These are phyloP conservation scores for Cygnus atratus DNA, from an alignment of 2,113 vertebrate genomes.

Conservation along the genomic window DNA sequence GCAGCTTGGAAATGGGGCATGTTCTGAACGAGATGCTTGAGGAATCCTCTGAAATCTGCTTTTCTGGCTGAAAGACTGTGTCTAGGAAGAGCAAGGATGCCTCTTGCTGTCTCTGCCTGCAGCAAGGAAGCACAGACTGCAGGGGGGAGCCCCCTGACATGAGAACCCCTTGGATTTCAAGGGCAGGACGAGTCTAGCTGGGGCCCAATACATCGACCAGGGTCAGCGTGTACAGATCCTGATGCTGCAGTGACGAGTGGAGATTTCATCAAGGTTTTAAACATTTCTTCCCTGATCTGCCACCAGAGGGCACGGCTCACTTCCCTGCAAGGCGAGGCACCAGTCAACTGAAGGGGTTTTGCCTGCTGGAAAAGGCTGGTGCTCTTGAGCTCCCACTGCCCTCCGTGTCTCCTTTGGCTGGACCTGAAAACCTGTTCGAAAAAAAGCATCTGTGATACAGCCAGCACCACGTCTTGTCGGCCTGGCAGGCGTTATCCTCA, in stretches of 20 bases:
- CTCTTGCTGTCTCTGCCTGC: neutral
- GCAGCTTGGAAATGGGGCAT: neutral
- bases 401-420: neutral
- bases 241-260: neutral
- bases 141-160: rapidly evolving
- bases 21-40: rapidly evolving
- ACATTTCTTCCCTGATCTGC: neutral
- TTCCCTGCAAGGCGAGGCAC: neutral
- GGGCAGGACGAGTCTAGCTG: neutral
- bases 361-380: neutral
- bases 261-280: neutral
- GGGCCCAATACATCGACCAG: neutral
- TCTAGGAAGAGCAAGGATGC: neutral
- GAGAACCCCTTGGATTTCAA: neutral
- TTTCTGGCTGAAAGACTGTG: rapidly evolving
- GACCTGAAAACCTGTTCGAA: neutral
- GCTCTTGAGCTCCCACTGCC: neutral
- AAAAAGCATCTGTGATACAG: neutral
- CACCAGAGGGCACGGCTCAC: slow-evolving; percentile 40
- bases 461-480: too few relatives aligned
- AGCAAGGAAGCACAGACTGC: neutral
- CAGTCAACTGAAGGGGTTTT: neutral
- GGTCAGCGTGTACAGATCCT: neutral
- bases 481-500: neutral
- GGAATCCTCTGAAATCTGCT: neutral